Base-by-base conservation (phyloP, 2,888 invertebrate species). In the Nebria brevicollis region DNA sequence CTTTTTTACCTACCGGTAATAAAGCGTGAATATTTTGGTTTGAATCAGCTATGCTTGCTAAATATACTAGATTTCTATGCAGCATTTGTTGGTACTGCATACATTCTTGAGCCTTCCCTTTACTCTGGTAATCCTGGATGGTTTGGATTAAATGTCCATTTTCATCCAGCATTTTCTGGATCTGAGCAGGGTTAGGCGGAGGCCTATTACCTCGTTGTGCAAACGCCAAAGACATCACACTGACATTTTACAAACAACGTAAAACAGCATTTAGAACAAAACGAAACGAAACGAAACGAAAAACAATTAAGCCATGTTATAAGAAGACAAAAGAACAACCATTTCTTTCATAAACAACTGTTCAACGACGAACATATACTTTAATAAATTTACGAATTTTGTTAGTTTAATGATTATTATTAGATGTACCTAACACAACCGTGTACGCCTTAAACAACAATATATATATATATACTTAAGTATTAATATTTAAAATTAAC, bases 131-230 rank as follows among this genome's bases (percentile, higher is more conserved):
- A 85, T 99, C 98, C 89, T 97, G 96, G 87, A 99, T 98, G 8
- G 97, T 97, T 91, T 98, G 97, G 86, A 99, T 98, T 72, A 99
- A 92, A 88, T 98, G 97, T 85, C 96, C 96, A 89, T 99, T 99
- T 90, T 99, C 99, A 90, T 99, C 98, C 82, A 99, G 91, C 93
- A 99, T 95, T 93, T 98, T 97, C 89, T 97, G 97, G 86, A 97
- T 95, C 89, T 96, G 96, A 75, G 94, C 94, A 82, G 95, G 94
- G 88, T 93, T 96, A 68, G 95, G 94, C 76, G 96, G 94, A 82
- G 92, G 93, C 81, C 94, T 93, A 83, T 94, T 92, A 87, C 92
- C 92, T 87, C 94, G 92, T 87, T 94, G 93, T 82, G 93, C 94
- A 88, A 94, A 95, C 82, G 94, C 92, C 85, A 94, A 92, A 73